phyloP scores from a whole-genome alignment of 1,140 invertebrate species.

The Scaptomyza hsui region DNA sequence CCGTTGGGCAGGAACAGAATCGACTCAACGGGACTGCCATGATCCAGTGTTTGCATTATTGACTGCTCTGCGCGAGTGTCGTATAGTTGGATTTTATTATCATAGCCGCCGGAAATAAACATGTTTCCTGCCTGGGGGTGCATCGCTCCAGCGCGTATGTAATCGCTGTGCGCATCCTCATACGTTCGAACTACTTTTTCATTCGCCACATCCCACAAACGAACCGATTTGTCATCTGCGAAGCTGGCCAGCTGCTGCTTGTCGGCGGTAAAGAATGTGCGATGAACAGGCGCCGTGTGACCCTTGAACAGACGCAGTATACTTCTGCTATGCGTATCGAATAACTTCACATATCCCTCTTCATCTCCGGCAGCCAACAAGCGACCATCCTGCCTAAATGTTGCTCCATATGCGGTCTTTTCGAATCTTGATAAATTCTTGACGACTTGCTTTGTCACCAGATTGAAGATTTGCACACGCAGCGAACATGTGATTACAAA shows the following conservation, averaged over 20 bases:
- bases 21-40: constrained; percentile 95
- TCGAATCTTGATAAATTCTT: constrained; percentile 95
- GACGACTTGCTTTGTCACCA: constrained; percentile 92
- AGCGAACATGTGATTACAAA: constrained; percentile 96
- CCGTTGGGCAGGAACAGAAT: constrained; percentile 95
- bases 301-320: constrained; percentile 88
- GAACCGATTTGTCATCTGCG: constrained; percentile 96
- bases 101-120: constrained; percentile 95
- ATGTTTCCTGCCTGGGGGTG: constrained; percentile 91
- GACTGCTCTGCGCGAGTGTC: constrained; percentile 90
- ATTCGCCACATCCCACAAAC: constrained; percentile 94
- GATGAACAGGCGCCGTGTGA: constrained; percentile 88
- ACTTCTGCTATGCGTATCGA: constrained; percentile 92
- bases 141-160: constrained; percentile 92
- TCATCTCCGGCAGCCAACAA: constrained; percentile 94
- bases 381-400: constrained; percentile 93
- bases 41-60: constrained; percentile 91
- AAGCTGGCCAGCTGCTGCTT: constrained; percentile 93
- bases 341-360: constrained; percentile 93
- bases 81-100: constrained; percentile 95
- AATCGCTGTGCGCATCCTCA: constrained; percentile 90
- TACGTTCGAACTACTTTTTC: constrained; percentile 89
- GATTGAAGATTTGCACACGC: constrained; percentile 95
- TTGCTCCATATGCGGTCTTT: constrained; percentile 93
- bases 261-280: constrained; percentile 93